Conservation (phyloP, 1,140 invertebrate genomes). For the Cylas formicarius region DNA sequence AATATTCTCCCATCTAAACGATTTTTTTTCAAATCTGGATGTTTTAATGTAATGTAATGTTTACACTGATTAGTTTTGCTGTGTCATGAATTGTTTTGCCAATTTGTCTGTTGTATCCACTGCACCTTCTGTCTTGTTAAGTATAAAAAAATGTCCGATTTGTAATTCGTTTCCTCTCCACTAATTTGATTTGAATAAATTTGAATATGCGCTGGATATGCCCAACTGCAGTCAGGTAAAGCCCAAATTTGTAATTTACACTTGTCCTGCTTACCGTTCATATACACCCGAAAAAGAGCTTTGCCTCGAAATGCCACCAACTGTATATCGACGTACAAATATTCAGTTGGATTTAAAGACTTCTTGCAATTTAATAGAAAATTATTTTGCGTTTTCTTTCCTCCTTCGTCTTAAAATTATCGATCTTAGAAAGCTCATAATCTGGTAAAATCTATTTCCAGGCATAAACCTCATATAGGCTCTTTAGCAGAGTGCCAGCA, state of each 20-base stretch:
- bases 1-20: slow-evolving; percentile 5
- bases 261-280: slow-evolving; percentile 29
- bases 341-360: slow-evolving; percentile 14
- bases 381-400: no score
- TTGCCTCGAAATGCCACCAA: slow-evolving; percentile 25
- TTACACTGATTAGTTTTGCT: slow-evolving; percentile 31
- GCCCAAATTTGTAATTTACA: slow-evolving; percentile 38
- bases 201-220: no score
- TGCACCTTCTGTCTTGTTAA: slow-evolving; percentile 25
- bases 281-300: slow-evolving; percentile 26
- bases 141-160: slow-evolving; percentile 18
- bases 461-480: no score
- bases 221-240: no score
- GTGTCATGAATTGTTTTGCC: slow-evolving; percentile 16
- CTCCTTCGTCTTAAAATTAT: no score
- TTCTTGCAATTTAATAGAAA: no score
- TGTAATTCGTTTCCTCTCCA: slow-evolving; percentile 12
- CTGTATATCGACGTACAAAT: slow-evolving; percentile 25
- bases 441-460: no score
- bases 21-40: slow-evolving; percentile 8
- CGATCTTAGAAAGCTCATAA: no score
- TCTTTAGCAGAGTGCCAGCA: slow-evolving; percentile 3
- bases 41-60: slow-evolving; percentile 5
- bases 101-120: slow-evolving; percentile 21
- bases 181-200: slow-evolving; percentile 12